Evolutionary conservation across 2,888 invertebrate genomes (phyloP).

Genomic region (Seladonia tumulorum): DNA sequence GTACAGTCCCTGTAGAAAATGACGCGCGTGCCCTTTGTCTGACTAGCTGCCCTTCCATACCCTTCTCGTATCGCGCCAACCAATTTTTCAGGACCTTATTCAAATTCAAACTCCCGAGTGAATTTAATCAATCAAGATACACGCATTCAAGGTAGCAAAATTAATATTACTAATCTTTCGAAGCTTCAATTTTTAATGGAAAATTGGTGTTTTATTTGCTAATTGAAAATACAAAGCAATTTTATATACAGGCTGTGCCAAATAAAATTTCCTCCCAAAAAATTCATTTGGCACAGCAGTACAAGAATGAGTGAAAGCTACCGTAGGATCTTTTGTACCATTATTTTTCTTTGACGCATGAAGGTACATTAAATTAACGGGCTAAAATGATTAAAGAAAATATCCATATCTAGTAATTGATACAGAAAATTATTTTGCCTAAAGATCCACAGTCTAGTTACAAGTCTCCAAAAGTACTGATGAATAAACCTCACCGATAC

Average conservation of each 20-base stretch:
- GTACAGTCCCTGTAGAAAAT: conserved; percentile 82
- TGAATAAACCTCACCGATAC: not conserved
- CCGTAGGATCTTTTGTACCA: too few relatives aligned
- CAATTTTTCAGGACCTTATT: not conserved
- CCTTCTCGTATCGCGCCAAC: conserved; percentile 22
- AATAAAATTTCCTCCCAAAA: not conserved
- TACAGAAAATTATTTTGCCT: too few relatives aligned
- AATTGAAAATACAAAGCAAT: too few relatives aligned
- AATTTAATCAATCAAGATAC: not conserved
- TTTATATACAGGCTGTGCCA: not conserved
- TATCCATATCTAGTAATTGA: too few relatives aligned
- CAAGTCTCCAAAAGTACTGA: too few relatives aligned
- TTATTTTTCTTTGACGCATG: too few relatives aligned
- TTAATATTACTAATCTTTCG: not conserved
- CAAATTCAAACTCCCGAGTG: not conserved
- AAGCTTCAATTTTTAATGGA: not conserved
- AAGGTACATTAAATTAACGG: too few relatives aligned
- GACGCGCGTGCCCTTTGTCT: conserved; percentile 78
- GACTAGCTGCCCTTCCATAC: conserved; percentile 48
- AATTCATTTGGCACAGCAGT: too few relatives aligned
- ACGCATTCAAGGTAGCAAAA: not conserved
- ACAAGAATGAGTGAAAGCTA: too few relatives aligned
- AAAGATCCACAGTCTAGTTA: too few relatives aligned
- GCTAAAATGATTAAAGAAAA: too few relatives aligned
- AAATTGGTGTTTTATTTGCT: not conserved